These are phyloP conservation scores for Drosophila mimetica DNA, from an alignment of 2,888 invertebrate species.

Conservation along the genomic window DNA sequence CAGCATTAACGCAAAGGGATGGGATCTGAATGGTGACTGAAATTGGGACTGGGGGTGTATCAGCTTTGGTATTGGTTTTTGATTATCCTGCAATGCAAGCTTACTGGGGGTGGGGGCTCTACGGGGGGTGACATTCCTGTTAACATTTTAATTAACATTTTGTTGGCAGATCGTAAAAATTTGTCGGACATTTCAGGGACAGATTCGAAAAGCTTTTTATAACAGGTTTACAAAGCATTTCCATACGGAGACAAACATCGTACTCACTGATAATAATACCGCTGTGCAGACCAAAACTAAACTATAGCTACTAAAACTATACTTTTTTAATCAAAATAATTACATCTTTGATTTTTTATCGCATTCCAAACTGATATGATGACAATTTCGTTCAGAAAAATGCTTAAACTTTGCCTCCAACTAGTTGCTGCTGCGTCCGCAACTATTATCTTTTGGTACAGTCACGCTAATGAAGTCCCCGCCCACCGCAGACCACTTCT, in stretches of 20 bases:
- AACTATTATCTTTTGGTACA: constrained; percentile 15
- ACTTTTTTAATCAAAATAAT: too few species aligned
- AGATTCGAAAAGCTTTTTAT: background rate
- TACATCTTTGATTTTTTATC: too few species aligned
- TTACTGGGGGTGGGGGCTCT: background rate
- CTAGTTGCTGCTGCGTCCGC: background rate
- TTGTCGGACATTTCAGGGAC: background rate
- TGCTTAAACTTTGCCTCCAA: too few species aligned
- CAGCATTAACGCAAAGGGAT: constrained; percentile 21
- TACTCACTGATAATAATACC: background rate
- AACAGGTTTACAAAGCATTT: background rate
- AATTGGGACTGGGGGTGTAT: constrained; percentile 42
- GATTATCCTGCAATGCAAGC: constrained; percentile 55
- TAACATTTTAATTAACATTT: constrained; percentile 71
- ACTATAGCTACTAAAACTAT: too few species aligned
- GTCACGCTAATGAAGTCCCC: constrained; percentile 24
- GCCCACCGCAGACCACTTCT: constrained; percentile 7
- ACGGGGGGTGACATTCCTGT: constrained; percentile 16
- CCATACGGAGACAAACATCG: background rate
- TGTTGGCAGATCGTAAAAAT: constrained; percentile 28
- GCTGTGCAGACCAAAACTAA: too few species aligned
- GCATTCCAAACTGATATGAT: too few species aligned
- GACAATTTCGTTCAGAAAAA: too few species aligned
- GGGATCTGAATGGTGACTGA: constrained; percentile 7
- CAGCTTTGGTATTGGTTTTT: constrained; percentile 69